Evolutionary conservation across 2,113 vertebrate species (phyloP).

Genomic region (Sebastes fasciatus): DNA sequence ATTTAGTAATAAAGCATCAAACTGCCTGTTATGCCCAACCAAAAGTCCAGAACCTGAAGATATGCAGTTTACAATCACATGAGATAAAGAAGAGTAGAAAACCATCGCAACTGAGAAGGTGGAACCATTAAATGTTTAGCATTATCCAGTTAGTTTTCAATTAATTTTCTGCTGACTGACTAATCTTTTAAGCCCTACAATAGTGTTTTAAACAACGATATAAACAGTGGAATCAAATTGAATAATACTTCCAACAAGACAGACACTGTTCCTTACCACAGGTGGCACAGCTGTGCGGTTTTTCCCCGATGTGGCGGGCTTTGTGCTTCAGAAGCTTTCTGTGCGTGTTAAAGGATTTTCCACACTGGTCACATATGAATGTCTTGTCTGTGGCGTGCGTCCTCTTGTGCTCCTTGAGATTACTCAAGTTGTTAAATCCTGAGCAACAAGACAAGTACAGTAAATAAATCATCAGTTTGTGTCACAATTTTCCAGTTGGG

Average conservation of each 20-base stretch:
- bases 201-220: no score
- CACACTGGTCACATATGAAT: conserved; percentile 96
- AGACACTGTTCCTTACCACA: conserved; percentile 85
- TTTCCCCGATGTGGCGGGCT: conserved; percentile 91
- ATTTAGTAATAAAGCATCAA: background rate
- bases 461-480: background rate
- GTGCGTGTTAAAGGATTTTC: conserved; percentile 97
- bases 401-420: conserved; percentile 97
- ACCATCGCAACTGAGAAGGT: background rate
- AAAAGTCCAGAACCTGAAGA: background rate
- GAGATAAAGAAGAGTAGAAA: background rate
- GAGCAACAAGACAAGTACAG: conserved; percentile 14
- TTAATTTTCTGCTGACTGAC: background rate
- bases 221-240: background rate
- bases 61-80: background rate
- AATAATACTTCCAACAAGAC: background rate
- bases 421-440: conserved; percentile 98
- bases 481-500: background rate
- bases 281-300: conserved; percentile 92
- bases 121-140: background rate
- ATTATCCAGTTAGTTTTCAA: background rate
- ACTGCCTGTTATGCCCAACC: background rate
- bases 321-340: conserved; percentile 94
- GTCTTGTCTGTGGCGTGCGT: conserved; percentile 92
- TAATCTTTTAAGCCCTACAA: background rate